Percentiles rank a stretch among this genome's conserved stretches.
Conservation (phyloP, 2,797 vertebrate genomes). For the Ceyx erithaca region DNA sequence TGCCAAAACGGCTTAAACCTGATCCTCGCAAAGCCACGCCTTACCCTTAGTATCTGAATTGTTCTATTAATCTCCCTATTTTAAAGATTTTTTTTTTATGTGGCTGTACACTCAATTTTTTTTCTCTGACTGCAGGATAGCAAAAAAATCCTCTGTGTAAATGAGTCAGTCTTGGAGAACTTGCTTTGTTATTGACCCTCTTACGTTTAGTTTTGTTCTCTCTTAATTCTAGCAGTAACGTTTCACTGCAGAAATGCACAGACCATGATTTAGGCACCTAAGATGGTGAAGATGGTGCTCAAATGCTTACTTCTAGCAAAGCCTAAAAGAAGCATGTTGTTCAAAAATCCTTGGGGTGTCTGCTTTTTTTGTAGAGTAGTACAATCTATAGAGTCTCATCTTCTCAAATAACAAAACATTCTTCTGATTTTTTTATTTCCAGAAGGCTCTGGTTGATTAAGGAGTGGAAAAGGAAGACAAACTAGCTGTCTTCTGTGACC, state of each 20-base stretch:
- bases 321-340: background rate
- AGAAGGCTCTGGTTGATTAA: background rate
- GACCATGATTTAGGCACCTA: background rate
- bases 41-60: background rate
- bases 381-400: background rate
- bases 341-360: background rate
- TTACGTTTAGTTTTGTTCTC: background rate
- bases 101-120: background rate
- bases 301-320: background rate
- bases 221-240: background rate
- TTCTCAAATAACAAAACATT: background rate
- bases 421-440: background rate
- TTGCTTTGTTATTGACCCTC: background rate
- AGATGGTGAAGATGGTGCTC: background rate
- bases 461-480: background rate
- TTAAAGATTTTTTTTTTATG: background rate
- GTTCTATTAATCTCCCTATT: background rate
- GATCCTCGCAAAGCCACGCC: background rate
- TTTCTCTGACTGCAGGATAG: background rate
- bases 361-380: background rate
- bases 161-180: background rate
- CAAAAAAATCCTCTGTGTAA: background rate
- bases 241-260: background rate
- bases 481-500: rapidly evolving
- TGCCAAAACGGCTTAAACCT: background rate